These are phyloP conservation scores for Dysmachus trigonus DNA, from an alignment of 2,888 invertebrate genomes.

Conservation along the genomic window DNA sequence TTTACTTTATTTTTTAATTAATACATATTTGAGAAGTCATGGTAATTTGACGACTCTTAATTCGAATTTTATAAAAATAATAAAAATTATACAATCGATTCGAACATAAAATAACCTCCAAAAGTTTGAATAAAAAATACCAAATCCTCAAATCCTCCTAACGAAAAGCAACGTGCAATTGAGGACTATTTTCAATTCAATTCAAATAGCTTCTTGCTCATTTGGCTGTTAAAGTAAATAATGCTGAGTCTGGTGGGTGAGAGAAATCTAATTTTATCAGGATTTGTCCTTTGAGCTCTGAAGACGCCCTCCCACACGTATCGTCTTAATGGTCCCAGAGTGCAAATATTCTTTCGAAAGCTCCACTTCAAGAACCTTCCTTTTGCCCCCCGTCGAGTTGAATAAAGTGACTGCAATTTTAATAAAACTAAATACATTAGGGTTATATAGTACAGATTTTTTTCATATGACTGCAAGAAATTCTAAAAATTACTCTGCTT, in stretches of 20 bases:
- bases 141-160: neutral
- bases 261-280: neutral
- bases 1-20: neutral
- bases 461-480: neutral
- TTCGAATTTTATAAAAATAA: too few relatives aligned
- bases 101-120: neutral
- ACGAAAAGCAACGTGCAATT: neutral
- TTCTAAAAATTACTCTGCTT: neutral
- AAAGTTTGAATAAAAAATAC: neutral
- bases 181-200: neutral
- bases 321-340: constrained; percentile 1
- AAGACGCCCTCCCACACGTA: neutral
- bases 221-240: constrained; percentile 9
- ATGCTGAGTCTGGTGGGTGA: neutral
- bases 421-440: neutral
- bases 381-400: neutral
- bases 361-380: neutral
- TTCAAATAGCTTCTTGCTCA: constrained; percentile 13
- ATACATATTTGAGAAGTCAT: neutral
- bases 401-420: neutral
- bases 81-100: too few relatives aligned
- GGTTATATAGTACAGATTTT: neutral
- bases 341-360: neutral
- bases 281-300: neutral
- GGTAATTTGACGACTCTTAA: too few relatives aligned